These are phyloP conservation scores for Synergus umbraculus DNA, from an alignment of 2,888 invertebrate species.

Conservation along the genomic window DNA sequence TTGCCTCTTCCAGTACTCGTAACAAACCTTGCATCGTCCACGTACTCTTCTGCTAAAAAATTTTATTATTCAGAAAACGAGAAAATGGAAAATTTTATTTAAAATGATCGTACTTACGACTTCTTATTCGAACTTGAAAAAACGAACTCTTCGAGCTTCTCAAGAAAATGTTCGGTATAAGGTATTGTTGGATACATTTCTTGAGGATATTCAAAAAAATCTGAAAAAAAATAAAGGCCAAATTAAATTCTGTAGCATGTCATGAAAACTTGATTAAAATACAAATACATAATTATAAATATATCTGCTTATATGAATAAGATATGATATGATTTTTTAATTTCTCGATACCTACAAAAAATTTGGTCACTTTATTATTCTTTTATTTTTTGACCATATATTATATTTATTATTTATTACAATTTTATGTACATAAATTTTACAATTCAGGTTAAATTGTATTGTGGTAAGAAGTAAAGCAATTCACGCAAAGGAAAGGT, in stretches of 20 bases:
- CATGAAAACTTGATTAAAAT: neutral
- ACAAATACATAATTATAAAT: too few relatives aligned
- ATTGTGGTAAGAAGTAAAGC: constrained; percentile 18
- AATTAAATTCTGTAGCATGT: neutral
- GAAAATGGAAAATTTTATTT: neutral
- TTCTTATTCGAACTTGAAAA: constrained; percentile 33
- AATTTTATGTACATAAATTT: neutral
- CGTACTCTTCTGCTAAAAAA: constrained; percentile 27
- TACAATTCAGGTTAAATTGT: neutral
- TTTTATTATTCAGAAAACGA: neutral
- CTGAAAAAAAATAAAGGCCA: constrained; percentile 13
- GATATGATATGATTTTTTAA: neutral
- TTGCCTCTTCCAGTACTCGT: constrained; percentile 27
- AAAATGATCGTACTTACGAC: constrained; percentile 1
- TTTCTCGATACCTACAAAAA: neutral
- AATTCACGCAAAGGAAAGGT: constrained; percentile 19
- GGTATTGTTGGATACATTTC: neutral
- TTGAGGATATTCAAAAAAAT: neutral
- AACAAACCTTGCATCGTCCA: constrained; percentile 29
- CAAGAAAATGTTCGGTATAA: constrained; percentile 11
- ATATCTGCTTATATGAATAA: neutral
- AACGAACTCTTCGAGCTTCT: constrained; percentile 30
- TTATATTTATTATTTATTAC: neutral
- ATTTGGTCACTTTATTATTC: neutral
- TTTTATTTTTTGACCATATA: neutral